Base-by-base conservation (phyloP, 1,140 invertebrate genomes). In the Ectropis grisescens region DNA sequence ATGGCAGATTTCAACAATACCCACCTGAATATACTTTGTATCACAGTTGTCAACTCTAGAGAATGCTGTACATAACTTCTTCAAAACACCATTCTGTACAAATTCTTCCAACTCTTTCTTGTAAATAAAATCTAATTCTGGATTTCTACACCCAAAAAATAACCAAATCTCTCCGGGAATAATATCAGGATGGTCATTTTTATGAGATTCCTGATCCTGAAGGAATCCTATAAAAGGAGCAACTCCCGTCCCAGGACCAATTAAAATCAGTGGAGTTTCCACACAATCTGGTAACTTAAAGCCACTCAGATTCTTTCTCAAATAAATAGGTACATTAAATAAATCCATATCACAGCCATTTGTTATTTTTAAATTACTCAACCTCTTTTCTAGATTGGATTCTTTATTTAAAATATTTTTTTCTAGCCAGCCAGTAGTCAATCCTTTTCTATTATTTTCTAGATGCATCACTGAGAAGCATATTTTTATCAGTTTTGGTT, bases 201-300 rank as follows among this genome's bases (percentile, higher is more conserved):
- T 53, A 36, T 74, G 37, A 40, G 50, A 11, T 61, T 72, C 46
- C 37, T 85, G 82, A 60, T 89, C 85, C 50, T 86, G 67, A 9
- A 90, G 50, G 54, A 89, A 90, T 9, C 88, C 87, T 40, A 86
- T 85, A 60, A 93, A 96, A 1, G 94, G 93, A 5, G 93, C 88
- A 12, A 95, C 72, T 8, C 93, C 94, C 16, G 93, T 94, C 9
- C 94, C 94, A 39, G 93, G 87, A 2, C 90, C 91, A 42, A 96
- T 87, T 67, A 96, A 86, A 41, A 96, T 86, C 19, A 93, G 62
- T 23, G 91, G 90, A 54, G 29, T 75, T 52, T 40, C 65, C 44
- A 69, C 52, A 82, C 85, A 84, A 42, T 53, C 67, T 64, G 87
- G 56, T 82, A 88, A 40, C 58, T 70, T 71, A 88, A 91, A 58